These are phyloP conservation scores for Platycnemis pennipes DNA, from an alignment of 2,888 invertebrate genomes.

Conservation along the genomic window DNA sequence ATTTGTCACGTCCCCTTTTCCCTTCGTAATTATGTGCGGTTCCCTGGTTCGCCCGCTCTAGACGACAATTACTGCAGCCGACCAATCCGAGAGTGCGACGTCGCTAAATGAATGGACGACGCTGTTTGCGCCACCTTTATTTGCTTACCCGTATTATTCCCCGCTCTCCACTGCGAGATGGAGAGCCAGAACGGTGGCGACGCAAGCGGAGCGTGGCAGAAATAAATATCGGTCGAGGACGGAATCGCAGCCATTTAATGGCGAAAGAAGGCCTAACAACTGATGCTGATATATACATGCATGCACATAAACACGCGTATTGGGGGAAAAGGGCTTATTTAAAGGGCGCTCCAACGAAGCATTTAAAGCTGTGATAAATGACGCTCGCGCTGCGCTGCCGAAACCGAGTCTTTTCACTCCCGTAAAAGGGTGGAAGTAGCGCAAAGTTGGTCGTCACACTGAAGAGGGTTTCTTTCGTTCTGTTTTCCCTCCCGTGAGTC, in stretches of 20 bases:
- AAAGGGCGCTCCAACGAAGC: not conserved
- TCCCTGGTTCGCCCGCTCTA: not conserved
- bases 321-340: not conserved
- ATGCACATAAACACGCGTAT: not conserved
- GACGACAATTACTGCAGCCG: not conserved
- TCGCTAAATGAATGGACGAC: not conserved
- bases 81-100: conserved; percentile 20
- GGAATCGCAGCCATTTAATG: conserved; percentile 20
- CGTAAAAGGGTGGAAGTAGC: not conserved
- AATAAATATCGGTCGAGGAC: conserved; percentile 19
- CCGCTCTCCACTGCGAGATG: not conserved
- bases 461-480: not conserved
- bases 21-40: too few relatives aligned
- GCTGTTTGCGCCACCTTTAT: conserved; percentile 45
- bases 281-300: not conserved
- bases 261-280: not conserved
- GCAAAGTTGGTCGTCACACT: not conserved
- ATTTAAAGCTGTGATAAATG: not conserved
- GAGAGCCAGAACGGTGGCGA: conserved; percentile 39
- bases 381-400: not conserved
- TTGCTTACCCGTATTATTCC: not conserved
- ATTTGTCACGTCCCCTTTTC: too few relatives aligned
- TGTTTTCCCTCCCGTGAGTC: too few relatives aligned
- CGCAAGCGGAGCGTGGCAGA: conserved; percentile 47
- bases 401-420: not conserved